Evolutionary conservation across 2,797 vertebrate species (phyloP), one percentile per base, ranked within the genome.

Genomic region (Gadopsis marmoratus): DNA sequence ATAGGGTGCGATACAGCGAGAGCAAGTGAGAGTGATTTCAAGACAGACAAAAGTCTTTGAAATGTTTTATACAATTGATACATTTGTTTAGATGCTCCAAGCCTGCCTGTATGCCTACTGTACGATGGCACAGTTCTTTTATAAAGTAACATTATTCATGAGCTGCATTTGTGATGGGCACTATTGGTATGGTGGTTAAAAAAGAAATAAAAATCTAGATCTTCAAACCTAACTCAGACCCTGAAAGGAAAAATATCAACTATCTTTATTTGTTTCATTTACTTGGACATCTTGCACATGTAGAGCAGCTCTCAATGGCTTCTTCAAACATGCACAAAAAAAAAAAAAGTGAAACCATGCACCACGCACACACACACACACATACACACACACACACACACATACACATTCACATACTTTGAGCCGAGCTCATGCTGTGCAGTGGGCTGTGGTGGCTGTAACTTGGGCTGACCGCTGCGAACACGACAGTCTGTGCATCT

Each of bases 401-500:
- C 17, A n/a, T 41, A 53, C 33, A 26, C 66, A 51, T 47, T 65
- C 65, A 37, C 60, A 77, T 70, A 63, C 59, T 69, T 69, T 41
- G 54, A 76, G 60, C 74, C 71, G 37, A 10, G 65, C 63, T 79
- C 75, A 60, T 45, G 37, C 68, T 72, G 84, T 58, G n/a, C 66
- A n/a, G 63, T 33, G 26, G 56, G 59, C 76, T 51, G 80, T 54
- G 37, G 58, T 64, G 77, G 61, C 59, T 76, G 39, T 56, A 55
- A 69, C 31, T 11, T 65, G 10, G 63, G 76, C 83, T 81, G 88
- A 88, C 71, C 80, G 16, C 55, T 70, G 65, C 23, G 72, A 79
- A 73, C 78, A 67, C 14, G 33, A 45, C 83, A 71, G 76, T 77
- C 73, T 79, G 74, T 68, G 60, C 74, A 41, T 85, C 68, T 84